Percentiles rank a stretch among this genome's conserved stretches.
These are phyloP conservation scores for Diadegma fenestrale DNA, from an alignment of 2,888 invertebrate species.

Conservation along the genomic window DNA sequence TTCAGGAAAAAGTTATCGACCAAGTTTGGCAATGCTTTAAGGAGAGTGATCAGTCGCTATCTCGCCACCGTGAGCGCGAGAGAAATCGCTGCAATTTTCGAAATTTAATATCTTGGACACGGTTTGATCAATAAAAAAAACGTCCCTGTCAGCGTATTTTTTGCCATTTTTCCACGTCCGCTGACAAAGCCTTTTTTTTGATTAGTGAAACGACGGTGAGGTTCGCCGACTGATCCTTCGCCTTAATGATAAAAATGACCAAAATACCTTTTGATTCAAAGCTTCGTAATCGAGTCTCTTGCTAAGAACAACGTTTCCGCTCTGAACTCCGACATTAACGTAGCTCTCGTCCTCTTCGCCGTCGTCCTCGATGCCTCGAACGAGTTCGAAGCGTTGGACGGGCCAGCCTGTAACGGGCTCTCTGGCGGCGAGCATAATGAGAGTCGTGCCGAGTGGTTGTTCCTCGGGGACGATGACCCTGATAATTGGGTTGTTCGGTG, in stretches of 20 bases:
- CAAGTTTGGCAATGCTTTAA: too few species aligned
- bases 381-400: conserved; percentile 86
- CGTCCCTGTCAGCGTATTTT: too few species aligned
- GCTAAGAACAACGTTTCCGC: conserved; percentile 91
- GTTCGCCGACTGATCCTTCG: too few species aligned
- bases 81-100: too few species aligned
- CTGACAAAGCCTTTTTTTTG: too few species aligned
- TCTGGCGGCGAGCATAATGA: conserved; percentile 89
- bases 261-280: conserved; percentile 86
- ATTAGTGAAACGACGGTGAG: too few species aligned
- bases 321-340: conserved; percentile 86
- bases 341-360: conserved; percentile 79
- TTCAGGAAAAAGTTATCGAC: background rate
- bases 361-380: conserved; percentile 79
- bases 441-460: conserved; percentile 90
- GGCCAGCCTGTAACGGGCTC: conserved; percentile 89
- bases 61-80: too few species aligned
- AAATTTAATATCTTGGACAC: too few species aligned
- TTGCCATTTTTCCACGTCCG: too few species aligned
- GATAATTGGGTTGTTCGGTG: conserved; percentile 89
- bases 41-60: too few species aligned
- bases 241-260: too few species aligned
- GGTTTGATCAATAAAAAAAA: too few species aligned
- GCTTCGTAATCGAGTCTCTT: conserved; percentile 92
- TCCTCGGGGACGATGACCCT: conserved; percentile 91